phyloP scores from a whole-genome alignment of 2,113 vertebrate species.

The Uropsilus gracilis region DNA sequence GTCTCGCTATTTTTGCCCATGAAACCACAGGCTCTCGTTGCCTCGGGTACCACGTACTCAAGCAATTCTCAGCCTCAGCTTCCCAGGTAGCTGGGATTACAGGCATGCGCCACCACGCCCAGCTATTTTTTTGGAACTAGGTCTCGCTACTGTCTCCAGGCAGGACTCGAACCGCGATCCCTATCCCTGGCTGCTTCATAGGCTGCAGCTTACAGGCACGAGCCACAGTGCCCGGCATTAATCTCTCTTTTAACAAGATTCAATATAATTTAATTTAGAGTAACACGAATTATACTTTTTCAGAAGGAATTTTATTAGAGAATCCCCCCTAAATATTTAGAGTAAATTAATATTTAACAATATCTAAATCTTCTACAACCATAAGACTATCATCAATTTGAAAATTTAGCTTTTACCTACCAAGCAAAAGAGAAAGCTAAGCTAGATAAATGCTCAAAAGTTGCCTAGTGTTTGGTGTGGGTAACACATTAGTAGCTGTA shows the following conservation, averaged over 20 bases:
- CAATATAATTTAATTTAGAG: constrained; percentile 12
- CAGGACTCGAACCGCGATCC: too few relatives aligned
- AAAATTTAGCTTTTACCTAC: neutral
- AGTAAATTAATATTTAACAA: constrained; percentile 4
- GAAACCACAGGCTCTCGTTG: too few relatives aligned
- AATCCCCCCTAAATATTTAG: constrained; percentile 39
- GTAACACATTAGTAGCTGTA: neutral
- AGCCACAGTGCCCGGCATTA: too few relatives aligned
- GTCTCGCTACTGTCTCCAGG: too few relatives aligned
- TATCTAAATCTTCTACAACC: neutral
- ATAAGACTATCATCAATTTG: neutral
- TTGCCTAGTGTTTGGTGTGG: neutral
- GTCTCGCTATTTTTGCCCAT: too few relatives aligned
- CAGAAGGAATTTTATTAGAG: constrained; percentile 19
- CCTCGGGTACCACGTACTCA: too few relatives aligned
- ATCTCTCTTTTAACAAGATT: constrained; percentile 32
- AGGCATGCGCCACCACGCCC: too few relatives aligned
- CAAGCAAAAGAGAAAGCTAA: neutral
- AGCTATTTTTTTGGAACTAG: too few relatives aligned
- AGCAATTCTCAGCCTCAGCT: too few relatives aligned
- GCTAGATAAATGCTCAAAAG: neutral
- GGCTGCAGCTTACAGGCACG: too few relatives aligned
- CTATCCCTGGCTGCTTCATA: too few relatives aligned
- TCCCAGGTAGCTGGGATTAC: too few relatives aligned
- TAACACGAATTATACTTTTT: neutral